Evolutionary conservation across 2,797 vertebrate species (phyloP).

Genomic region (Cynodonichthys magdalenae): DNA sequence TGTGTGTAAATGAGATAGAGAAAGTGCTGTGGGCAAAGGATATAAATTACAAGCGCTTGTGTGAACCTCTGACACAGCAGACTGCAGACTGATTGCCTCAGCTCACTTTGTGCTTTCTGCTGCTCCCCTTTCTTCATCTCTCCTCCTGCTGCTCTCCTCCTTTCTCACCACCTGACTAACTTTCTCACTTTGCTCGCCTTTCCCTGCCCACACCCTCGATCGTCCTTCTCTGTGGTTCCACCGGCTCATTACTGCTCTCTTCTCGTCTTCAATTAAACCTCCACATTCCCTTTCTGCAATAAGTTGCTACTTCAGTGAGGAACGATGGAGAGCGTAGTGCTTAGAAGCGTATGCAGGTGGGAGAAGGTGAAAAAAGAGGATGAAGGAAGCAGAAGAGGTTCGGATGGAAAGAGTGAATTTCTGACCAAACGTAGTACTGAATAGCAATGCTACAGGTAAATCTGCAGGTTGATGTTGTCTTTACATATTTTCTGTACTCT

Average conservation of each 20-base stretch:
- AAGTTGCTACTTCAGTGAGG: conserved; percentile 31
- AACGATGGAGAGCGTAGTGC: conserved; percentile 23
- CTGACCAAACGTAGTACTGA: conserved; percentile 61
- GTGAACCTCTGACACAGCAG: conserved; percentile 76
- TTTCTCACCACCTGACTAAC: conserved; percentile 34
- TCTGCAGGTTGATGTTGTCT: conserved; percentile 36
- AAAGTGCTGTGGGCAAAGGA: conserved; percentile 37
- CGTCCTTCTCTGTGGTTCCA: conserved; percentile 28
- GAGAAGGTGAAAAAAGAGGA: conserved; percentile 14
- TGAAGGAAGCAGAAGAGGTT: conserved; percentile 31
- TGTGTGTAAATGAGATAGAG: conserved; percentile 16
- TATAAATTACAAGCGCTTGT: conserved; percentile 57
- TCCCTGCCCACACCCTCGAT: conserved; percentile 26
- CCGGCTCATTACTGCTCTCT: conserved; percentile 61
- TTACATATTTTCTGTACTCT: conserved; percentile 28
- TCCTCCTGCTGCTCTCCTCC: conserved; percentile 30
- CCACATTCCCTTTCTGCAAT: conserved; percentile 40
- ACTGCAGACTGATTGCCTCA: conserved; percentile 61
- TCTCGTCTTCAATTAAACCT: conserved; percentile 68
- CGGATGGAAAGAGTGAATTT: conserved; percentile 37
- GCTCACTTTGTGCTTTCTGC: conserved; percentile 34
- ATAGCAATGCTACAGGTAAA: conserved; percentile 53
- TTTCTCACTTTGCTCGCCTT: conserved; percentile 32
- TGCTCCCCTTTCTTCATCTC: conserved; percentile 35
- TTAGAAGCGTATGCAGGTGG: conserved; percentile 32